These are phyloP conservation scores for Argyresthia goedartella DNA, from an alignment of 2,888 invertebrate species.

Conservation along the genomic window DNA sequence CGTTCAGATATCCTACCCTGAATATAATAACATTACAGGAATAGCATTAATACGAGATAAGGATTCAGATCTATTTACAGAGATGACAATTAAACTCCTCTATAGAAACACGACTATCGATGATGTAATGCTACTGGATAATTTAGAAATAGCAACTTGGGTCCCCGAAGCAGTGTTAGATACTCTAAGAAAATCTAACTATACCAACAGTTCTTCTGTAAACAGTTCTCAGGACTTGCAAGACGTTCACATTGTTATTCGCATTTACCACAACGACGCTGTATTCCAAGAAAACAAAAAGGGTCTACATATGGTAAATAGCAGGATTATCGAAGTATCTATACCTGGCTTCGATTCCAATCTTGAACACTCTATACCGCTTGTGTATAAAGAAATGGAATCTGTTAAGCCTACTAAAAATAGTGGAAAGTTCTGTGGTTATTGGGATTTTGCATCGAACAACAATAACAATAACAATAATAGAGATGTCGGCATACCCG, in stretches of 20 bases:
- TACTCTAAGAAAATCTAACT: conserved; percentile 27
- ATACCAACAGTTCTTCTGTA: neutral
- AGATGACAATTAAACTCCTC: conserved; percentile 46
- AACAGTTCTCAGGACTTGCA: conserved; percentile 17
- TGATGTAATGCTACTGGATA: conserved; percentile 50
- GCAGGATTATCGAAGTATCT: conserved; percentile 71
- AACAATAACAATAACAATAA: conserved; percentile 9
- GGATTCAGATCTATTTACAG: conserved; percentile 35
- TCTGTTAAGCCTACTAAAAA: conserved; percentile 7
- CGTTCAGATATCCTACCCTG: conserved; percentile 64
- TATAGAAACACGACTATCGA: conserved; percentile 53
- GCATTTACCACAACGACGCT: conserved; percentile 62
- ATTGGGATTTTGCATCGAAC: conserved; percentile 65
- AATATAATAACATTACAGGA: conserved; percentile 60
- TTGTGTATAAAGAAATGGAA: conserved; percentile 21
- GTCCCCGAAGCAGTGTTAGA: conserved; percentile 50
- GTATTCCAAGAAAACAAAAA: conserved; percentile 60
- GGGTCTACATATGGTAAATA: conserved; percentile 34
- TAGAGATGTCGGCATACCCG: conserved; percentile 22
- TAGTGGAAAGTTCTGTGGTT: conserved; percentile 53
- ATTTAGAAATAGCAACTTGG: conserved; percentile 68
- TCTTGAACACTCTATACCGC: conserved; percentile 62
- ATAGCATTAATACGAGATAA: conserved; percentile 42
- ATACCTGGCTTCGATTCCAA: conserved; percentile 71
- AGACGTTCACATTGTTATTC: conserved; percentile 56